These are phyloP conservation scores for Caenorhabditis sinica DNA, from an alignment of 2,888 invertebrate genomes.

Conservation along the genomic window DNA sequence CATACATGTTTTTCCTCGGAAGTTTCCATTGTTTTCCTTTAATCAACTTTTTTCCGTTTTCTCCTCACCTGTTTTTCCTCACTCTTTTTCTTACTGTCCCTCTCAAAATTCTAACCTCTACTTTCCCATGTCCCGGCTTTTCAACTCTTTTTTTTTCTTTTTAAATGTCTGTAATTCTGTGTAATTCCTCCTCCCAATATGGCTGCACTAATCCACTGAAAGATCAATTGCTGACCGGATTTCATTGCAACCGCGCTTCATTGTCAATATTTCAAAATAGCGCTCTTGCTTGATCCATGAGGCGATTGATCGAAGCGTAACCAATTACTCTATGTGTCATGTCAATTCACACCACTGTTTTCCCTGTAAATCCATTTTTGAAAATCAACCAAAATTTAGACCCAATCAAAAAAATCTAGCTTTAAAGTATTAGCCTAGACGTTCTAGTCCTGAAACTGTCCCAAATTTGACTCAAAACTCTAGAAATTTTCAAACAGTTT, in stretches of 20 bases:
- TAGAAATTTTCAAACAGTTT: not conserved
- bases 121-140: constrained; percentile 1
- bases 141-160: constrained; percentile 26
- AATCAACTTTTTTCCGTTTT: constrained; percentile 1
- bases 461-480: not conserved
- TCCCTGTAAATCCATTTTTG: constrained; percentile 38
- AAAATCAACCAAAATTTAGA: not conserved
- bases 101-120: constrained; percentile 4
- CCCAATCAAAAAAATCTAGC: not conserved
- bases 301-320: constrained; percentile 22
- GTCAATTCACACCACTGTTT: constrained; percentile 46
- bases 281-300: not conserved
- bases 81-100: not conserved
- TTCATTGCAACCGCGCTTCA: not conserved
- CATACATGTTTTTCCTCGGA: not conserved
- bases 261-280: not conserved
- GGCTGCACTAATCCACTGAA: constrained; percentile 63
- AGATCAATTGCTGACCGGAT: not conserved
- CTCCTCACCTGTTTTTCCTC: constrained; percentile 10
- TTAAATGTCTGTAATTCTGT: constrained; percentile 44
- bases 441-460: not conserved
- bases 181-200: constrained; percentile 31
- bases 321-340: constrained; percentile 25
- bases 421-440: not conserved
- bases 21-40: not conserved